phyloP scores from a whole-genome alignment of 2,797 vertebrate genomes.

The Potorous gilbertii region DNA sequence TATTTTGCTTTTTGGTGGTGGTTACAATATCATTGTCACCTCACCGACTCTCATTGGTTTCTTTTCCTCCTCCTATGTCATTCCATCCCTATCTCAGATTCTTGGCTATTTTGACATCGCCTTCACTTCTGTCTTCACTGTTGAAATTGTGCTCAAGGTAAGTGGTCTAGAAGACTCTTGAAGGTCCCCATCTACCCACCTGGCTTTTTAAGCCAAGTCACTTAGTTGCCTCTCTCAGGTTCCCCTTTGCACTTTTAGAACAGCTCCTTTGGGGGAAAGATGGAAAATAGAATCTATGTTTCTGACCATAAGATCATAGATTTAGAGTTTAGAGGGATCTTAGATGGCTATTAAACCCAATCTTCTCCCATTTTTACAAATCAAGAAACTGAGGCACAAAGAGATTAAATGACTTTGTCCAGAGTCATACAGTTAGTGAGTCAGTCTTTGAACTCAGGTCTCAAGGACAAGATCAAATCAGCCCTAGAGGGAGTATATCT shows the following conservation, averaged over 20 bases:
- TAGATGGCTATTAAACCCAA: neutral
- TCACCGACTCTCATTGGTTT: neutral
- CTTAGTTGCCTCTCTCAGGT: neutral
- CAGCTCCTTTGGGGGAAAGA: neutral
- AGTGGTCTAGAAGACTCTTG: conserved; percentile 18
- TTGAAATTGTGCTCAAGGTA: conserved; percentile 98
- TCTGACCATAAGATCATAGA: neutral
- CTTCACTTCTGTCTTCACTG: conserved; percentile 97
- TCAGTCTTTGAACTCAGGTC: neutral
- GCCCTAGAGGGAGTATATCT: neutral
- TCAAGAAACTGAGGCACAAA: neutral
- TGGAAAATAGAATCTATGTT: neutral
- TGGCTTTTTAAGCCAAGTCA: neutral
- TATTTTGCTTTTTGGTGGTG: neutral
- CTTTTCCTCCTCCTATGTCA: neutral
- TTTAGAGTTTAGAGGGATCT: neutral
- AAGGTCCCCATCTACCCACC: neutral
- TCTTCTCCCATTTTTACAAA: neutral
- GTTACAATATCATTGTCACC: neutral
- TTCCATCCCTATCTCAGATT: conserved; percentile 85
- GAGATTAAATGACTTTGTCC: neutral
- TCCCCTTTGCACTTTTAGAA: neutral
- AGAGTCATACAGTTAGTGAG: neutral
- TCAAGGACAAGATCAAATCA: neutral
- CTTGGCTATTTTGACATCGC: conserved; percentile 95